These are phyloP conservation scores for Drosophila basisetae DNA, from an alignment of 2,888 invertebrate species.

Conservation along the genomic window DNA sequence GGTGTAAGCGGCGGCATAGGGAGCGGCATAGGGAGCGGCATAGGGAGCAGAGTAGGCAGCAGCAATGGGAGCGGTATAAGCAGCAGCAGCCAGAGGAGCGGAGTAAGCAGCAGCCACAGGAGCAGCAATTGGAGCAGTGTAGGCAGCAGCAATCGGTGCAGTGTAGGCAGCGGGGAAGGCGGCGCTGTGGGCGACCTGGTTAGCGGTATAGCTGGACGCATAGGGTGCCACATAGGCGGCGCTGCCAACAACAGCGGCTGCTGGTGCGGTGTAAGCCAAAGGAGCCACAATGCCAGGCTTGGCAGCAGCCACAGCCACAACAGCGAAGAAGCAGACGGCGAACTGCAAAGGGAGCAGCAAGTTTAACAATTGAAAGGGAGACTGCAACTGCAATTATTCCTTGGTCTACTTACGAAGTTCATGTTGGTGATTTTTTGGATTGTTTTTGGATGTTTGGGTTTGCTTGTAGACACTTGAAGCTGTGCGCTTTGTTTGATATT, in stretches of 20 bases:
- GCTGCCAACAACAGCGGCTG: constrained; percentile 76
- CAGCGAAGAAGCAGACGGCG: constrained; percentile 77
- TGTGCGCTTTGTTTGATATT: constrained; percentile 67
- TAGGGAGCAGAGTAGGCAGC: constrained; percentile 67
- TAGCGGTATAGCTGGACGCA: constrained; percentile 78
- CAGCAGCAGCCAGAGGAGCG: constrained; percentile 53
- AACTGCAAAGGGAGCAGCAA: constrained; percentile 44
- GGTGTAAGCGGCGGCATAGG: constrained; percentile 46
- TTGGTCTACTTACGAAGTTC: constrained; percentile 74
- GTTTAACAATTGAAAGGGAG: neutral
- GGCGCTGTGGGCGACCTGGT: constrained; percentile 75
- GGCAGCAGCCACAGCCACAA: constrained; percentile 74
- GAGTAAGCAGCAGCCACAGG: constrained; percentile 59
- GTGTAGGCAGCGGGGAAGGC: constrained; percentile 78
- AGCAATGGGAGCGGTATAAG: constrained; percentile 54
- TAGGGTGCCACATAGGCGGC: constrained; percentile 83
- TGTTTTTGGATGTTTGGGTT: neutral
- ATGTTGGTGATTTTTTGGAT: constrained; percentile 52
- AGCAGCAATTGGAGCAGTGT: constrained; percentile 42
- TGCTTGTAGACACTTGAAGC: constrained; percentile 61
- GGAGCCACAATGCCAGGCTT: constrained; percentile 76
- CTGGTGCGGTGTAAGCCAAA: constrained; percentile 73
- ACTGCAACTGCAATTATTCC: neutral
- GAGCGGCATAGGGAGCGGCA: constrained; percentile 38
- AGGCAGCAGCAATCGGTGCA: constrained; percentile 52